A percentile compares a stretch with the other conserved stretches of the same genome.
These are phyloP conservation scores for Erebia aethiops DNA, from an alignment of 2,888 invertebrate genomes.

Conservation along the genomic window DNA sequence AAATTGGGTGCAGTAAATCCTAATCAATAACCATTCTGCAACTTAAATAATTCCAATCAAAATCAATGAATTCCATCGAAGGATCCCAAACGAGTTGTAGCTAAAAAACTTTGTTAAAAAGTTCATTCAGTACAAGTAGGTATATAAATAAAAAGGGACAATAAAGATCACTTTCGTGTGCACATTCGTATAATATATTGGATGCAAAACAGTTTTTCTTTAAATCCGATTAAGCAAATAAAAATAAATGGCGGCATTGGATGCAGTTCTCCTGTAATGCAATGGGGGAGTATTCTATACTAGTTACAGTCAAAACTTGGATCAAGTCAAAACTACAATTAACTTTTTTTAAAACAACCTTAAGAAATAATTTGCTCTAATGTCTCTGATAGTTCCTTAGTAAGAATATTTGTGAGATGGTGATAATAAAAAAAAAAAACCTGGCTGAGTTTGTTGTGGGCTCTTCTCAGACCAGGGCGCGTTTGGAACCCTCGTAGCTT, in stretches of 20 bases:
- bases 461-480: too few species aligned
- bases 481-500: too few species aligned
- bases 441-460: too few species aligned
- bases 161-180: constrained; percentile 3
- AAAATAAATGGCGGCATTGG: constrained; percentile 33
- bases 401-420: too few species aligned
- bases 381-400: too few species aligned
- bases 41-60: background rate
- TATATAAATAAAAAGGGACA: constrained; percentile 2
- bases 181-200: constrained; percentile 7
- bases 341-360: too few species aligned
- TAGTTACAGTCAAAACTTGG: background rate
- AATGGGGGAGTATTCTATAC: constrained; percentile 15
- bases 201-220: constrained; percentile 25
- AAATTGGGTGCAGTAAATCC: too few species aligned
- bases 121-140: background rate
- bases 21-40: background rate
- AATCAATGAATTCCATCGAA: background rate
- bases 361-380: too few species aligned
- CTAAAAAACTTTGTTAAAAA: background rate
- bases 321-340: too few species aligned
- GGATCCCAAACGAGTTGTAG: background rate
- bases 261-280: constrained; percentile 33
- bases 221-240: constrained; percentile 37
- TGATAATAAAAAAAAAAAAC: too few species aligned